Evolutionary conservation across 2,888 invertebrate genomes (phyloP), one percentile per base, ranked within the genome.

Genomic region (Lumbricus terrestris): DNA sequence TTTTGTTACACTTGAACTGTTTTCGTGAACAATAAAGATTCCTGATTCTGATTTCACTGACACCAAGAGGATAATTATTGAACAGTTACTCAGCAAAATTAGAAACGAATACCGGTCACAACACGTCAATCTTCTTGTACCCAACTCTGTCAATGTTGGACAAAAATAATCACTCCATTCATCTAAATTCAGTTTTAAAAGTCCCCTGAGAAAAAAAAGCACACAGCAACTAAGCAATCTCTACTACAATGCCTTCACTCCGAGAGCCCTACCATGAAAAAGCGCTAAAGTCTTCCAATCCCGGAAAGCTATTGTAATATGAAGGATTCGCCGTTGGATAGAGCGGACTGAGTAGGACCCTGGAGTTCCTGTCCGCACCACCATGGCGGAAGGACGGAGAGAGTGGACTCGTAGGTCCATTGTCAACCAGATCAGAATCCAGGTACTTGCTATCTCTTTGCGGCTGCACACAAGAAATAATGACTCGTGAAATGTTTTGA

Each of bases 391-490:
- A 23, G 8, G 85, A 85, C 1, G 85, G 85, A 34, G 85, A 5
- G 18, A 34, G 35, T 35, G 85, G 85, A 85, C 34, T 37, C 33
- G 20, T 6, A 29, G 34, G 85, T 85, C 37, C 69, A 69, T 69
- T 8, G 6, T n/a, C 54, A 29, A 23, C 23, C 29, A 29, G 3
- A 6, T 54, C 69, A 8, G 69, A 29, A 69, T 69, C 69, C 29
- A 85, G 85, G 37, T 85, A 85, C 37, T 85, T 85, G 85, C 85
- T 85, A 85, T 85, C 85, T 35, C 85, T 34, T 20, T 85, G 69
- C n/a, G 69, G 85, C 85, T 85, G 85, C 20, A 85, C 35, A 85
- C 85, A 85, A 85, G 85, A 85, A 85, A 85, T 85, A 1, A 85
- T 35, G 37, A 85, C 85, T 69, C 69, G 13, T 69, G 69, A 69